Conservation (phyloP, 2,797 vertebrate species). For the Babyrousa celebensis region DNA sequence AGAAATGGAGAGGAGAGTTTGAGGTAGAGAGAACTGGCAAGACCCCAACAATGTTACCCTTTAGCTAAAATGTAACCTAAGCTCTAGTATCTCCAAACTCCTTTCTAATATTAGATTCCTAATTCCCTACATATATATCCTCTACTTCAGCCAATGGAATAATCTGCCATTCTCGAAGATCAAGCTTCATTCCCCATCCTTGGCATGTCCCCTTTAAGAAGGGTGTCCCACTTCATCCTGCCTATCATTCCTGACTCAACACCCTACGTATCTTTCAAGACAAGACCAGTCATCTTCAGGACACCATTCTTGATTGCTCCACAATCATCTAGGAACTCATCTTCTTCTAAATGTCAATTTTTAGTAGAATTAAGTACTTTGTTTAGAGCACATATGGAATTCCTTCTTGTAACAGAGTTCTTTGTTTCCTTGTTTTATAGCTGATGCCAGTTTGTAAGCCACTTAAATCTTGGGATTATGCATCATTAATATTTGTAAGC, state of each 20-base stretch:
- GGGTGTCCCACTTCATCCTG: neutral
- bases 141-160: neutral
- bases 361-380: neutral
- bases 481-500: neutral
- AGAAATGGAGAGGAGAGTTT: neutral
- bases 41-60: neutral
- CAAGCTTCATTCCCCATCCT: neutral
- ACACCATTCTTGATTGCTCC: neutral
- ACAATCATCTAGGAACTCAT: neutral
- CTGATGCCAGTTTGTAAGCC: neutral
- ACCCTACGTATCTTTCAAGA: neutral
- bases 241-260: neutral
- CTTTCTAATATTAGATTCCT: neutral
- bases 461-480: neutral
- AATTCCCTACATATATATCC: fast-evolving
- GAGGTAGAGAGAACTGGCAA: neutral
- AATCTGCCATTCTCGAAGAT: neutral
- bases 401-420: neutral
- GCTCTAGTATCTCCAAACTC: neutral
- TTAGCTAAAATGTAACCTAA: slow-evolving; percentile 11
- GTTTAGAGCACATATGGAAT: neutral
- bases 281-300: neutral
- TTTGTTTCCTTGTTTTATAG: neutral
- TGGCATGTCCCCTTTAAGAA: neutral
- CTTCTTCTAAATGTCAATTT: slow-evolving; percentile 5